These are phyloP conservation scores for Sorex araneus DNA, from an alignment of 2,113 vertebrate species.

Conservation along the genomic window DNA sequence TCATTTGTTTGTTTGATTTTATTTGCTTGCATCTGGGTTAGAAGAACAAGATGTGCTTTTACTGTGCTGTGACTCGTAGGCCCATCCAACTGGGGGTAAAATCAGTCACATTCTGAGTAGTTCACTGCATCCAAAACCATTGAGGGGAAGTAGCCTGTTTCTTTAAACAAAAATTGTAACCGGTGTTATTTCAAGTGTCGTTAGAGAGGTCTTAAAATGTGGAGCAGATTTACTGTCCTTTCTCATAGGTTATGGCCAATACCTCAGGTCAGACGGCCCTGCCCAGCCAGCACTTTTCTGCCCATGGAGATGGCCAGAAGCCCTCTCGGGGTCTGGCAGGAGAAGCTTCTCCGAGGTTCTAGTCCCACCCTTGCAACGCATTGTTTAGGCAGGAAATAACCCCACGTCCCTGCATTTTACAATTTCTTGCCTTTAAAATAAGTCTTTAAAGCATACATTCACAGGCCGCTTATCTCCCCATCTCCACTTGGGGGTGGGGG, in stretches of 20 bases:
- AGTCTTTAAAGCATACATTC: constrained; percentile 81
- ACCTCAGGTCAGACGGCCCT: background rate
- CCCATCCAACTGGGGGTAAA: background rate
- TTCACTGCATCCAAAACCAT: background rate
- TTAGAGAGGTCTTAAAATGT: constrained; percentile 34
- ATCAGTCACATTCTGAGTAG: background rate
- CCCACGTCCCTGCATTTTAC: constrained; percentile 72
- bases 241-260: background rate
- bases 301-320: background rate
- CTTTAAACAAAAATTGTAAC: constrained; percentile 23
- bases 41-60: background rate
- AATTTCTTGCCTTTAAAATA: constrained; percentile 79
- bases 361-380: constrained; percentile 64
- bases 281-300: background rate
- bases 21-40: background rate
- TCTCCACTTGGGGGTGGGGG: constrained; percentile 83
- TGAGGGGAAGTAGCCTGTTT: background rate
- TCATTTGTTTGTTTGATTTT: background rate
- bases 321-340: background rate
- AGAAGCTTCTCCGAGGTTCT: background rate
- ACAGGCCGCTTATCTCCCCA: constrained; percentile 77
- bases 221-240: background rate
- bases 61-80: accelerated
- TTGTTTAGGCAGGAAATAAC: constrained; percentile 83
- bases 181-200: background rate